Evolutionary conservation across 2,797 vertebrate genomes (phyloP).

Genomic region (Tapera naevia): DNA sequence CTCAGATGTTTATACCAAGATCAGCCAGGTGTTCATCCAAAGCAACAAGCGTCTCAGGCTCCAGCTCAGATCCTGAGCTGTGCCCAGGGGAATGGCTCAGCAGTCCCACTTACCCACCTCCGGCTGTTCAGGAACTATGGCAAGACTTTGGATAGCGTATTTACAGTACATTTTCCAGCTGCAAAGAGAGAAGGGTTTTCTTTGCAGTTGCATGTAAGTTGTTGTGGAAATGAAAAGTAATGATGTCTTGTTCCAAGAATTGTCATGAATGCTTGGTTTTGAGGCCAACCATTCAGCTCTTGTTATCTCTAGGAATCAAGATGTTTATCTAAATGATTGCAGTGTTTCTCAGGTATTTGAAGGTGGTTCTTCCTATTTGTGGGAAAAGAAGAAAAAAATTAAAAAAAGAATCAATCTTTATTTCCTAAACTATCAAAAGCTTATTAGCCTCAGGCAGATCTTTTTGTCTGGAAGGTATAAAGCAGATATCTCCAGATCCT

Average conservation of each 20-base stretch:
- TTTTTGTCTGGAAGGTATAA: slow-evolving; percentile 36
- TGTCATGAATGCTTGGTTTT: slow-evolving; percentile 12
- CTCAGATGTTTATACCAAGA: background rate
- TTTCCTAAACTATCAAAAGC: slow-evolving; percentile 32
- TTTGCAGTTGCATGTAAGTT: slow-evolving; percentile 6
- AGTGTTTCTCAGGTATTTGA: slow-evolving; percentile 45
- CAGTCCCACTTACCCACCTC: background rate
- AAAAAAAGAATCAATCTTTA: background rate
- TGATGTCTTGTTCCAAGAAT: background rate
- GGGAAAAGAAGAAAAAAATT: background rate
- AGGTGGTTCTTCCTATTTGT: slow-evolving; percentile 35
- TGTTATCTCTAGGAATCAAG: slow-evolving; percentile 47
- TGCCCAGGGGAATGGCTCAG: background rate
- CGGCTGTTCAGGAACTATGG: rapidly evolving
- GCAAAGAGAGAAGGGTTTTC: background rate
- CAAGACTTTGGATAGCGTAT: background rate
- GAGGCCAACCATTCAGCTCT: slow-evolving; percentile 21
- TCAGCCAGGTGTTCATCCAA: background rate
- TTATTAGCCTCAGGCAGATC: slow-evolving; percentile 3
- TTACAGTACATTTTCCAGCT: background rate
- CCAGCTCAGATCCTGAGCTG: background rate
- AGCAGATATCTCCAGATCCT: background rate
- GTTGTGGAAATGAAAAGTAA: slow-evolving; percentile 27
- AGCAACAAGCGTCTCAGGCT: background rate
- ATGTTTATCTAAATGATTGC: slow-evolving; percentile 48